Conservation (phyloP, 2,797 vertebrate genomes). For the Acipenser transmontanus region DNA sequence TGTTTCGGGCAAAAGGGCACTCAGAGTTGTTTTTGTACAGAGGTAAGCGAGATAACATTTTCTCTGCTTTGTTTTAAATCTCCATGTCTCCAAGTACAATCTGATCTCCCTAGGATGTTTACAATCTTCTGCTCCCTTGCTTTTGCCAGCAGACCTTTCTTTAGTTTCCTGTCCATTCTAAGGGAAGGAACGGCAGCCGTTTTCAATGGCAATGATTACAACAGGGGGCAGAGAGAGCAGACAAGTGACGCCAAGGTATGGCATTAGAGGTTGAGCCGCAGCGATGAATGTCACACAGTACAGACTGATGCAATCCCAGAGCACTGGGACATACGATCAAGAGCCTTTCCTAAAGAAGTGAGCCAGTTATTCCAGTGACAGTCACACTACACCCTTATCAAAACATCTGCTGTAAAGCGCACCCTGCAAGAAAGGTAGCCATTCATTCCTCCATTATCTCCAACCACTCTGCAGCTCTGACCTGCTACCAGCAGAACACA, state of each 20-base stretch:
- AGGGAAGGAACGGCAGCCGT: slow-evolving; percentile 34
- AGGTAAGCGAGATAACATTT: slow-evolving; percentile 44
- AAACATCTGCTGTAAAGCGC: no score
- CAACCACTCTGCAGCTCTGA: background rate
- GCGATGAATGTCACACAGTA: no score
- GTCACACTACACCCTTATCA: background rate
- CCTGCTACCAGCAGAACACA: background rate
- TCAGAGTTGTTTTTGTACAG: slow-evolving; percentile 28
- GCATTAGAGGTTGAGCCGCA: slow-evolving; percentile 20
- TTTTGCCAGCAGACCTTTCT: slow-evolving; percentile 37
- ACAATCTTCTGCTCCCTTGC: slow-evolving; percentile 30
- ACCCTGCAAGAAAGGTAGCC: background rate
- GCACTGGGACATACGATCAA: no score
- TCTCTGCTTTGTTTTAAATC: slow-evolving; percentile 41
- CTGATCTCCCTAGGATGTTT: slow-evolving; percentile 42
- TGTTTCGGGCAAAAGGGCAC: slow-evolving; percentile 33
- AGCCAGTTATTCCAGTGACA: background rate
- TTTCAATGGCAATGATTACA: slow-evolving; percentile 36
- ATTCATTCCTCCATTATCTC: background rate
- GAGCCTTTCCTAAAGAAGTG: no score
- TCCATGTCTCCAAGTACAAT: slow-evolving; percentile 39
- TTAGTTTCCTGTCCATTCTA: slow-evolving; percentile 49
- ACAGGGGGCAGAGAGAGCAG: slow-evolving; percentile 22
- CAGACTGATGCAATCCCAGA: no score
- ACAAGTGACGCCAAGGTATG: slow-evolving; percentile 22